A percentile compares a stretch with the other conserved stretches of the same genome.
Conservation (phyloP, 2,888 invertebrate species). For the Drosophila seclusa region DNA sequence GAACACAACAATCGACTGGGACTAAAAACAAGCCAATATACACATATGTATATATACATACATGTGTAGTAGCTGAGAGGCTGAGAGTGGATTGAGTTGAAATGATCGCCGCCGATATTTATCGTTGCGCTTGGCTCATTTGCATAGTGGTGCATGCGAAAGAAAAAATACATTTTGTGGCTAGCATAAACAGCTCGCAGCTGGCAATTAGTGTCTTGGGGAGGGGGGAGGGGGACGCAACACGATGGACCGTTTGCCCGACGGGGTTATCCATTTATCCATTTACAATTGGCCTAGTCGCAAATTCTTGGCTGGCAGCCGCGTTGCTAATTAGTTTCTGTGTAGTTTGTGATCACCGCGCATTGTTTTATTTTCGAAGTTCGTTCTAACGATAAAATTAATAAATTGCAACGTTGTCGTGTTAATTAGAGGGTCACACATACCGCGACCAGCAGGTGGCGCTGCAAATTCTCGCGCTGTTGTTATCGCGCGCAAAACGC, state of each 20-base stretch:
- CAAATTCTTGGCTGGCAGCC: constrained; percentile 16
- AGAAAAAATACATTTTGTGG: constrained; percentile 40
- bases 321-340: constrained; percentile 46
- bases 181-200: constrained; percentile 56
- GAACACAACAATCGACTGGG: constrained; percentile 34
- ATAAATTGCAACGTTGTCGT: constrained; percentile 66
- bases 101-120: constrained; percentile 29
- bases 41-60: background rate
- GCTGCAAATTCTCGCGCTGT: constrained; percentile 44
- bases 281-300: constrained; percentile 50
- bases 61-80: background rate
- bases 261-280: constrained; percentile 42
- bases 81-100: constrained; percentile 10
- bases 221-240: background rate
- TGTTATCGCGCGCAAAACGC: constrained; percentile 53
- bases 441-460: constrained; percentile 62
- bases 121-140: constrained; percentile 47
- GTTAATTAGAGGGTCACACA: constrained; percentile 63
- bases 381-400: constrained; percentile 46
- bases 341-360: constrained; percentile 28
- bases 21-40: constrained; percentile 3
- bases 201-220: constrained; percentile 49
- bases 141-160: constrained; percentile 55
- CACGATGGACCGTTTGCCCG: constrained; percentile 20
- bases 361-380: constrained; percentile 33